Base-by-base conservation (phyloP, 2,888 invertebrate genomes). In the Listrodromus nycthemerus region DNA sequence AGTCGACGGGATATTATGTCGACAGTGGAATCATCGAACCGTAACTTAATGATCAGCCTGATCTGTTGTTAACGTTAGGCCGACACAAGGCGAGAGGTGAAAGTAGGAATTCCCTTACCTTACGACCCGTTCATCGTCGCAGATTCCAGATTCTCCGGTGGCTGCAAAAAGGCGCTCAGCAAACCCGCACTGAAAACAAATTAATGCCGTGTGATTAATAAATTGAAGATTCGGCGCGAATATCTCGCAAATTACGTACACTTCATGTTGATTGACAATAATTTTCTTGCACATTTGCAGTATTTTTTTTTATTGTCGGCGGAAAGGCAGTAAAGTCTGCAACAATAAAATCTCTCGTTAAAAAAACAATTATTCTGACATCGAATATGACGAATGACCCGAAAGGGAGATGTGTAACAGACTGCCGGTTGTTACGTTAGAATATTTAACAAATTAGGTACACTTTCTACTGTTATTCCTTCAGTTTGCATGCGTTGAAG, bases 61-160 rank as follows among this genome's bases (percentile, higher is more conserved):
- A 30, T 48, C 13, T 10, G 24, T 24, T 24, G 55, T 21, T 13
- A 13, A 21, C 2, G 21, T 55, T 45, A 13, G 16, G 41, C 16
- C 30, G 37, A 50, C n/a, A 33, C 74, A 74, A 63, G 82, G 80
- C 48, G 69, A 80, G 27, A 69, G 69, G 82, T 82, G 82, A 82
- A 82, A 82, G 82, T 80, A 63, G 30, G 80, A 80, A 80, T 67
- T 82, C 63, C 45, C 58, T 55, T 45, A 67, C 69, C 73, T 79
- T 45, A 37, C 19, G 19, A 48, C 61, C 48, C 41, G 27, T 52
- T 45, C 63, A 71, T 65, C 70, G 78, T 78, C 58, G 24, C 24
- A 52, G 21, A 75, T n/a, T 19, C 21, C 27, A 66, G 52, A 24
- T 76, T 66, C 37, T 27, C 13, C 33, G 66, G 66, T 65, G 58